Percentiles rank a stretch among this genome's conserved stretches.
Evolutionary conservation across 2,113 vertebrate species (phyloP).

Genomic region (Addax nasomaculatus): DNA sequence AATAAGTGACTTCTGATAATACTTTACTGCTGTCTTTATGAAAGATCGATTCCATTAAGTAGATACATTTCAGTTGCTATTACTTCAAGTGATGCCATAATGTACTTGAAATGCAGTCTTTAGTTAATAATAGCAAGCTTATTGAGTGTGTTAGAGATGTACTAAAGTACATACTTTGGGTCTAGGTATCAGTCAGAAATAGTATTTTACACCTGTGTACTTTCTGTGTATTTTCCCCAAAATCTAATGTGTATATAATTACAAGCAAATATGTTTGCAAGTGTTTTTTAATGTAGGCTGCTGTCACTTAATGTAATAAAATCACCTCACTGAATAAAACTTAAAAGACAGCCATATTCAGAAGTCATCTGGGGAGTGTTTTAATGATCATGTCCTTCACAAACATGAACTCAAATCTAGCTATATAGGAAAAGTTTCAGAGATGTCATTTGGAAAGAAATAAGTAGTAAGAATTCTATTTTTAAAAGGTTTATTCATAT

Average conservation of each 20-base stretch:
- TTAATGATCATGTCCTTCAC: background rate
- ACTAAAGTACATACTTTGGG: constrained; percentile 47
- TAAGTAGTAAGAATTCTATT: background rate
- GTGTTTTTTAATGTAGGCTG: background rate
- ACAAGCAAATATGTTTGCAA: accelerated
- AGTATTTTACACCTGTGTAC: background rate
- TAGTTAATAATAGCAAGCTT: constrained; percentile 69
- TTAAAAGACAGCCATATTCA: background rate
- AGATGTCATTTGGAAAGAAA: background rate
- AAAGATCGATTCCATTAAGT: constrained; percentile 72
- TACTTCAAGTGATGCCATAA: constrained; percentile 69
- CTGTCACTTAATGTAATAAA: background rate
- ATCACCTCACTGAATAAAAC: background rate
- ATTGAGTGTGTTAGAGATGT: constrained; percentile 47
- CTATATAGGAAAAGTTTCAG: background rate
- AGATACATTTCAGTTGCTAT: constrained; percentile 75
- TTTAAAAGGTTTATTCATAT: background rate
- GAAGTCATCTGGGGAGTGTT: background rate
- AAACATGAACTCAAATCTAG: background rate
- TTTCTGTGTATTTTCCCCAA: background rate
- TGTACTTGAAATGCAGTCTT: constrained; percentile 71
- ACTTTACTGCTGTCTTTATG: constrained; percentile 66
- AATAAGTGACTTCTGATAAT: constrained; percentile 73
- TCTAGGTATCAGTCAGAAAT: constrained; percentile 42
- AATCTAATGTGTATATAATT: background rate